Percentiles rank a stretch among this genome's conserved stretches.
Evolutionary conservation across 1,140 invertebrate species (phyloP).

Genomic region (Teleopsis dalmanni): DNA sequence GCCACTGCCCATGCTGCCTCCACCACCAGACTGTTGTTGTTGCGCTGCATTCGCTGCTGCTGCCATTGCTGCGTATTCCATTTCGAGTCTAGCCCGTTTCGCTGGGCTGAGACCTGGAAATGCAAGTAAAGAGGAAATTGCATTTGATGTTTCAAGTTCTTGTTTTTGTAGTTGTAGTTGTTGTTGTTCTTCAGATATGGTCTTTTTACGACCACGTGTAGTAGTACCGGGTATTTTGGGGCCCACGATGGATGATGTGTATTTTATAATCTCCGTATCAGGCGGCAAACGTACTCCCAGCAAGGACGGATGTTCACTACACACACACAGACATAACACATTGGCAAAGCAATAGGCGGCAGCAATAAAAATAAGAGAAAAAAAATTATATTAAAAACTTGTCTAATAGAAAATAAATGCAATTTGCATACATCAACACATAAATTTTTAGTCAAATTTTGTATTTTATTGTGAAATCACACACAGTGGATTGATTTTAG

Average conservation of each 20-base stretch:
- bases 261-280: conserved; percentile 85
- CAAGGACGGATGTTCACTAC: conserved; percentile 68
- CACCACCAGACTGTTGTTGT: conserved; percentile 25
- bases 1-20: conserved; percentile 3
- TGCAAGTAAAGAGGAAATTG: conserved; percentile 57
- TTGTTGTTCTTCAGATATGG: conserved; percentile 69
- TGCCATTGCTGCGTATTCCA: conserved; percentile 48
- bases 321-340: too few relatives aligned
- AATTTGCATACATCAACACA: background rate
- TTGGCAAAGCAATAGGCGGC: background rate
- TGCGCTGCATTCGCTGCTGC: conserved; percentile 27
- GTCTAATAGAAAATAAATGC: background rate
- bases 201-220: conserved; percentile 76
- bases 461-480: too few relatives aligned
- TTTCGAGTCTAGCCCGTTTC: conserved; percentile 49
- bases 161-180: conserved; percentile 25
- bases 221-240: conserved; percentile 74
- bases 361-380: background rate
- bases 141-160: conserved; percentile 40
- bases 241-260: conserved; percentile 74
- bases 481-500: too few relatives aligned
- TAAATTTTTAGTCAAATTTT: too few relatives aligned
- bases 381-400: background rate
- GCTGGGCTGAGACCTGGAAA: conserved; percentile 51
- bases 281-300: conserved; percentile 72